Percentiles rank a stretch among this genome's conserved stretches.
Evolutionary conservation across 2,888 invertebrate genomes (phyloP).

Genomic region (Rhodophaea formosa): DNA sequence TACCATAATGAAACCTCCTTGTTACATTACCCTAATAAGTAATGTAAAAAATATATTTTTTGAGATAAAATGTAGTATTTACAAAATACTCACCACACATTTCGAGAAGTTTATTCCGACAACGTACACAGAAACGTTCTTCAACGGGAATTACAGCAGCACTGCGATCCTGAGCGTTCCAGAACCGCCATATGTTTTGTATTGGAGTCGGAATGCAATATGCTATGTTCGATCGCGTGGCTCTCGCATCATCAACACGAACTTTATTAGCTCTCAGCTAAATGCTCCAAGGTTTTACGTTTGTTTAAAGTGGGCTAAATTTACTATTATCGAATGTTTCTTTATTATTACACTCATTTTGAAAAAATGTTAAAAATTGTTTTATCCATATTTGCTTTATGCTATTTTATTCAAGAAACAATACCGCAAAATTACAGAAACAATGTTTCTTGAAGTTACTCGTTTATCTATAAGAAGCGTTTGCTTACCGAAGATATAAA

Average conservation of each 20-base stretch:
- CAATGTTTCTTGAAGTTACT: too few species aligned
- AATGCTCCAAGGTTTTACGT: not conserved
- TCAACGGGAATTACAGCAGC: slow-evolving; percentile 45
- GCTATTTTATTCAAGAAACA: too few species aligned
- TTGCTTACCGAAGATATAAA: too few species aligned
- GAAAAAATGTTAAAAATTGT: too few species aligned
- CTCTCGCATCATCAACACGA: slow-evolving; percentile 10
- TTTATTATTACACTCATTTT: too few species aligned
- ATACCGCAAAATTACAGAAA: too few species aligned
- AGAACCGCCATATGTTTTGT: slow-evolving; percentile 71
- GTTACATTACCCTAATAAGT: too few species aligned
- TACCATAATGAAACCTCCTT: too few species aligned
- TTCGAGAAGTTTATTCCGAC: slow-evolving; percentile 17
- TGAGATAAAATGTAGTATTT: not conserved
- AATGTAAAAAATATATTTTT: too few species aligned
- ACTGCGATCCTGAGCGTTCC: slow-evolving; percentile 55
- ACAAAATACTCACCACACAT: slow-evolving; percentile 37
- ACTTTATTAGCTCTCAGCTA: not conserved
- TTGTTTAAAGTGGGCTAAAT: slow-evolving; percentile 3
- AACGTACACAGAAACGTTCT: slow-evolving; percentile 32
- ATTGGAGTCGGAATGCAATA: slow-evolving; percentile 42
- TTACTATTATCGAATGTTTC: not conserved
- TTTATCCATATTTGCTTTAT: too few species aligned
- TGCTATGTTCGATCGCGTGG: slow-evolving; percentile 7
- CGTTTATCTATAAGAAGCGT: too few species aligned